Evolutionary conservation across 2,113 vertebrate species (phyloP).

Genomic region (Talpa occidentalis): DNA sequence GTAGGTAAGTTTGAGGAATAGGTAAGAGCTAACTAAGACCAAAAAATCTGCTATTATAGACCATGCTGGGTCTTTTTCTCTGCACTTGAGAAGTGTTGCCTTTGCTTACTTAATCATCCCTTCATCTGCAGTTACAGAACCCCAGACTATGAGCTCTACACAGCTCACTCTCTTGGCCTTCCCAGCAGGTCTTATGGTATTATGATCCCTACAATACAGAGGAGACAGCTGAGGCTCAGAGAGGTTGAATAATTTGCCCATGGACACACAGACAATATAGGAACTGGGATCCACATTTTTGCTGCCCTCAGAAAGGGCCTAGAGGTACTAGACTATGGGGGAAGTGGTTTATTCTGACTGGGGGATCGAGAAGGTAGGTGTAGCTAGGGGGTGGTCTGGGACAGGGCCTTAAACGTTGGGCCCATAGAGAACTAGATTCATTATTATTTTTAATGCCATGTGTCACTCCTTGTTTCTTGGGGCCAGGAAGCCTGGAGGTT

Average conservation of each 20-base stretch:
- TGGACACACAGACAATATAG: neutral
- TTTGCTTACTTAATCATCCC: neutral
- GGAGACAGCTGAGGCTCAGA: neutral
- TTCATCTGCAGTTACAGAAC: neutral
- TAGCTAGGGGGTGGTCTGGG: neutral
- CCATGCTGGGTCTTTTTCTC: no score
- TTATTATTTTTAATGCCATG: neutral
- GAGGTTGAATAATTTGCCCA: neutral
- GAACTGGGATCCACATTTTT: neutral
- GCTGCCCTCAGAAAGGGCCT: no score
- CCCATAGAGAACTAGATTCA: neutral
- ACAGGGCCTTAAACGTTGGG: neutral
- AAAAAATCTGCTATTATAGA: rapidly evolving
- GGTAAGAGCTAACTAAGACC: neutral
- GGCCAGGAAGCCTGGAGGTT: constrained; percentile 89
- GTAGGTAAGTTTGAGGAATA: no score
- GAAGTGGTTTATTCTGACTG: neutral
- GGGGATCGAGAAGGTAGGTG: neutral
- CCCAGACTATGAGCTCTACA: neutral
- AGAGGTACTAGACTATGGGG: neutral
- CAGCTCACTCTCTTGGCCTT: neutral
- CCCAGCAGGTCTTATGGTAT: neutral
- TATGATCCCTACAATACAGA: neutral
- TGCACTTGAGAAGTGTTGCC: neutral
- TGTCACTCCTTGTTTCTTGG: neutral